phyloP scores from a whole-genome alignment of 2,797 vertebrate genomes.

The Karalla daura region DNA sequence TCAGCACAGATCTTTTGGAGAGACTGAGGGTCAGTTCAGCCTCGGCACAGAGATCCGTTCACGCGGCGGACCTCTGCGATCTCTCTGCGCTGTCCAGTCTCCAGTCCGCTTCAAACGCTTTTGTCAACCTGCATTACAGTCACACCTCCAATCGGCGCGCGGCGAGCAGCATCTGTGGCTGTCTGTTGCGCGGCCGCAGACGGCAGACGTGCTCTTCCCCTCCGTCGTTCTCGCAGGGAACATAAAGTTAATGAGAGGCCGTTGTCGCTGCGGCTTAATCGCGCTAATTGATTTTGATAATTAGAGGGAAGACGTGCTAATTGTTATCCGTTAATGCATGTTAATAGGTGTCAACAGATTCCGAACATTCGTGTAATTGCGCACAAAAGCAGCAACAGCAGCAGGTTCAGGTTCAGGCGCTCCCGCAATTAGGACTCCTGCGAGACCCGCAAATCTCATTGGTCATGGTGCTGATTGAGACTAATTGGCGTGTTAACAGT shows the following conservation, averaged over 20 bases:
- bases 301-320: constrained; percentile 67
- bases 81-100: too few species aligned
- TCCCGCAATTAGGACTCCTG: constrained; percentile 82
- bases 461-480: constrained; percentile 85
- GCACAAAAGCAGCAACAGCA: constrained; percentile 49
- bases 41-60: too few species aligned
- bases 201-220: constrained; percentile 67
- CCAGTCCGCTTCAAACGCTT: background rate
- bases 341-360: constrained; percentile 91
- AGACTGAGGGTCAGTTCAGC: too few species aligned
- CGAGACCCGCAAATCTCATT: constrained; percentile 83
- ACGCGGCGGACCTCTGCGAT: too few species aligned
- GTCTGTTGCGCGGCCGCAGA: constrained; percentile 58
- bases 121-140: background rate
- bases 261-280: constrained; percentile 89
- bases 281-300: constrained; percentile 92
- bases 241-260: constrained; percentile 84
- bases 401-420: constrained; percentile 76
- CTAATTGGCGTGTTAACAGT: constrained; percentile 88
- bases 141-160: too few species aligned
- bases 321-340: constrained; percentile 87
- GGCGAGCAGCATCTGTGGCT: constrained; percentile 38
- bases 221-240: constrained; percentile 74
- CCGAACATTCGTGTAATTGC: constrained; percentile 77
- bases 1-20: too few species aligned